Evolutionary conservation across 2,113 vertebrate species (phyloP), one percentile per base, ranked within the genome.

Genomic region (Dasyornis broadbenti): DNA sequence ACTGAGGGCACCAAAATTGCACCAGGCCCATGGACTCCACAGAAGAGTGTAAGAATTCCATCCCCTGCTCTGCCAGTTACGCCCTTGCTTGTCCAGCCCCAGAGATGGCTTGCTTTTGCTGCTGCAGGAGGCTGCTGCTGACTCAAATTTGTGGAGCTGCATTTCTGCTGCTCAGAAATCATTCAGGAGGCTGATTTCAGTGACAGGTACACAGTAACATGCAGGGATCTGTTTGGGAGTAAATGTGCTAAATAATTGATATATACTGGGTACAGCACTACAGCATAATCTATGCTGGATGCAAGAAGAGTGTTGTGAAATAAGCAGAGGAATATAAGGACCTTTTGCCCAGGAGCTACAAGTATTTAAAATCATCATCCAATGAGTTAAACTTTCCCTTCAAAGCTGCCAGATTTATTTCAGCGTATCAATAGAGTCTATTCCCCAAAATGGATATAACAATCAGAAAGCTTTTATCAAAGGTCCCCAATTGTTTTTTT

Each of bases 391-490:
- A 92, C 9, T 22, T 89, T 66, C 54, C n/a, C 53, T 88, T 94
- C 91, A 94, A 87, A 86, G 27, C 18, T 50, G 18, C 15, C 71
- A 73, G 60, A 91, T 91, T 54, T 72, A 63, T 94, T 93, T 92
- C 47, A 40, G 35, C 17, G 6, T 60, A 77, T 56, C 91, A 89
- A 87, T 47, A 78, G 27, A 65, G 68, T 66, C n/a, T 49, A n/a
- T 95, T 96, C 90, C 89, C 93, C 54, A 50, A 54, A 80, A 91
- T 23, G 30, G n/a, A 64, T 75, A 26, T 39, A 78, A 86, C 47
- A 91, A 92, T 78, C 13, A 33, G 73, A 95, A 94, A 95, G 61
- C 63, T 92, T 91, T 89, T 37, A 71, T 75, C 54, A 57, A 90
- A 77, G 65, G 57, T 53, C 47, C 57, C 45, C 63, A 91, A 27